Base-by-base conservation (phyloP, 2,888 invertebrate species). In the Globia sparganii region DNA sequence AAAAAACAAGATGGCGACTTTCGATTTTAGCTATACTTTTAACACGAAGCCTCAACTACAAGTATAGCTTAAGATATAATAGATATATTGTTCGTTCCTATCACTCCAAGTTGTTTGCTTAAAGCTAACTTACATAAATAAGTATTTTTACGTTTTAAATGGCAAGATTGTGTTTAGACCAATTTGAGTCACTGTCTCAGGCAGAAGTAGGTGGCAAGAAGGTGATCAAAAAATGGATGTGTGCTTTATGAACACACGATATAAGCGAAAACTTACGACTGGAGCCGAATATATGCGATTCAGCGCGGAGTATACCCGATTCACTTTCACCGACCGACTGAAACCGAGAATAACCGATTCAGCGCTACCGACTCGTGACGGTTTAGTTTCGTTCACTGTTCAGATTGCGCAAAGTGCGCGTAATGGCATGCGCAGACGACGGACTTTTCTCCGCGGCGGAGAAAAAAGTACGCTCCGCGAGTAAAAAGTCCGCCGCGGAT, bases 101-200 rank as follows among this genome's bases (percentile, higher is more conserved):
- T n/a, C 0, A 40, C 49, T 34, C 34, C 11, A 67, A 76, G 78
- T 72, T 65, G 25, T 67, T 59, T 62, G 76, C 80, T 84, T 88
- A 88, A 78, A 83, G 69, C 86, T 88, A 88, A 64, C 78, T 81
- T 82, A 88, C 74, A 76, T 72, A 76, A 75, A 73, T 81, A 85
- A 72, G 65, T 82, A 80, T 69, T 72, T 43, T 74, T 74, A 79
- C 46, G 64, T 76, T n/a, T 40, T 71, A 78, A 67, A 76, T 86
- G 88, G 87, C 87, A 88, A 88, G 87, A 81, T 67, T 65, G 58
- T 62, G 49, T 85, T 58, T 66, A 61, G 58, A 53, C 40, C 59
- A 59, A 74, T 40, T 46, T 31, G 31, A 61, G 37, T 70, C 31
- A 40, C 34, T 71, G n/a, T 5, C 13, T 61, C 15, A 49, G 49